Conservation (phyloP, 2,797 vertebrate species). For the Nyctibius grandis region DNA sequence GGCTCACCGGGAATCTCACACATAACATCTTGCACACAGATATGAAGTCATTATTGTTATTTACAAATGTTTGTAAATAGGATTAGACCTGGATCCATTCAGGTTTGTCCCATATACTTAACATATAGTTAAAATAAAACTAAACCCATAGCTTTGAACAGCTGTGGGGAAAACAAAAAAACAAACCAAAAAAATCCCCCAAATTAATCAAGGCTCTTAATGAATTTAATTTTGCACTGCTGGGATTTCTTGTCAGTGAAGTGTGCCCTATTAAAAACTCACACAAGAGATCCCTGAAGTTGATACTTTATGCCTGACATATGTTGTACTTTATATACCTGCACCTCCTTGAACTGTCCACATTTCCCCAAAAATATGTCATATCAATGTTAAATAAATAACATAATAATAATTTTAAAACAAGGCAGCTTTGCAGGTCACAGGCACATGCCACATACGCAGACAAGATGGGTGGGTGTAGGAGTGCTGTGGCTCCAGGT, state of each 20-base stretch:
- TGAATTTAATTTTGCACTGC: not conserved
- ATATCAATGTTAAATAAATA: not conserved
- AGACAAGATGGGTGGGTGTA: not conserved
- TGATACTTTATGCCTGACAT: not conserved
- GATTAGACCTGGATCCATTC: not conserved
- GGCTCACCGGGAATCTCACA: not conserved
- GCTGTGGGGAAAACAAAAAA: not conserved
- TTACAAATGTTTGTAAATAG: not conserved
- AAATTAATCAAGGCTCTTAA: not conserved
- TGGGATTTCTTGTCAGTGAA: not conserved
- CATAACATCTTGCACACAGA: not conserved
- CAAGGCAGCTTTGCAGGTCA: not conserved
- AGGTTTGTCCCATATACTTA: not conserved
- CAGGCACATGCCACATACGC: rapidly evolving
- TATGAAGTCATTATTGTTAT: not conserved
- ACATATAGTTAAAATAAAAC: not conserved
- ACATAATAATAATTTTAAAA: too few species aligned
- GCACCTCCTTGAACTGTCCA: not conserved
- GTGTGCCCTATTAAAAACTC: not conserved
- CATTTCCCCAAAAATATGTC: not conserved
- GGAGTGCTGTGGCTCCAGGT: not conserved
- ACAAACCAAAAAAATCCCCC: too few species aligned
- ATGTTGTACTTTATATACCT: not conserved
- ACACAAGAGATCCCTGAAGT: not conserved
- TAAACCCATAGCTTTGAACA: not conserved